Evolutionary conservation across 2,888 invertebrate species (phyloP), one percentile per base, ranked within the genome.

Genomic region (Agriotes lineatus): DNA sequence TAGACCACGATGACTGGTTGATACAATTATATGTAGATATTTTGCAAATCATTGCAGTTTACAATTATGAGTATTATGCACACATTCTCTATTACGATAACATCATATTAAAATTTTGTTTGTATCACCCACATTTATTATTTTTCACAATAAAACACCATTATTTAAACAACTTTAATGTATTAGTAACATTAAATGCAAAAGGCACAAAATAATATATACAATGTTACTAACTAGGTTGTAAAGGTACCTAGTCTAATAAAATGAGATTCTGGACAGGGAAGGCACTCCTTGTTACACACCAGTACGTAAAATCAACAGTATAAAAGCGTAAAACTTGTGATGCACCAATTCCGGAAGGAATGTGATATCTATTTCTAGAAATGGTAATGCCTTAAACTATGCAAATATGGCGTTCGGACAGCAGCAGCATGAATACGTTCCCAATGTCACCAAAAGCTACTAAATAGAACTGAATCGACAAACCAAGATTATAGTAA

Each of bases 151-250:
- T 22, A 48, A 48, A 48, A 48, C 48, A 3, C 3, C 9, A 9
- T 48, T 22, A 48, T 2, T 22, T 48, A 10, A 48, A 48, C 48
- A 48, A 48, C 22, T 48, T 44, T 44, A 19, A 48, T 48, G 14
- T 12, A 48, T 48, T 48, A 48, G 48, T 48, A 1, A 48, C 48
- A 48, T 48, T 48, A 22, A 45, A 48, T 48, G 48, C 48, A 12
- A 22, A 48, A 48, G 48, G 22, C 48, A 48, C 25, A 48, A 48
- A 19, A 48, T 19, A 6, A 22, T 12, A 48, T 22, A 48, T 48
- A n/a, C 12, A 48, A 20, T 48, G 22, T 48, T 20, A 48, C n/a
- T n/a, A 39, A 39, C 48, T 48, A 48, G 22, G 48, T 48, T 25
- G 48, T 48, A 48, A 19, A 48, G 22, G 16, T 42, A 22, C 25